Percentiles rank a stretch among this genome's conserved stretches.
Conservation (phyloP, 2,797 vertebrate species). For the Linurgus olivaceus region DNA sequence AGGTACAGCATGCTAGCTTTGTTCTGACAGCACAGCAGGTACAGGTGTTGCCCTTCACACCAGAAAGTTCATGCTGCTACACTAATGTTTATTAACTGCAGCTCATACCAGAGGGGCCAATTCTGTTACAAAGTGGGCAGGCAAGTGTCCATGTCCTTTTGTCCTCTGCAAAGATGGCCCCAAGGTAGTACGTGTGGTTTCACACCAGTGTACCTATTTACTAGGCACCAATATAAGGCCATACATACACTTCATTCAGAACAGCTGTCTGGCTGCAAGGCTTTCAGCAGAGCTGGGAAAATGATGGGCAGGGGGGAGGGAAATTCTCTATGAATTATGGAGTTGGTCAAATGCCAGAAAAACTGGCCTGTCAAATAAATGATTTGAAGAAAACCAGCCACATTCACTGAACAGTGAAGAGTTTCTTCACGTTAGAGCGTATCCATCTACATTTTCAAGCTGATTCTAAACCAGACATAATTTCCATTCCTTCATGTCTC, state of each 20-base stretch:
- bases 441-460: slow-evolving; percentile 43
- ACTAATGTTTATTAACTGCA: background rate
- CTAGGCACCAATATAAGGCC: background rate
- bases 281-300: slow-evolving; percentile 27
- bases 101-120: background rate
- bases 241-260: slow-evolving; percentile 18
- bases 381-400: slow-evolving; percentile 24
- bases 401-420: slow-evolving; percentile 31
- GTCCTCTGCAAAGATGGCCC: background rate
- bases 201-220: background rate
- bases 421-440: slow-evolving; percentile 5
- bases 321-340: slow-evolving; percentile 24
- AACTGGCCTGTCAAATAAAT: slow-evolving; percentile 39
- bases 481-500: slow-evolving; percentile 44
- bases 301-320: background rate
- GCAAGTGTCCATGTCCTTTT: background rate
- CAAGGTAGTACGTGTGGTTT: background rate
- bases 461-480: slow-evolving; percentile 35
- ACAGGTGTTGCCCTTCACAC: background rate
- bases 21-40: background rate
- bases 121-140: background rate
- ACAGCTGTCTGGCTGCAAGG: slow-evolving; percentile 22
- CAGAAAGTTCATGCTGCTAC: background rate
- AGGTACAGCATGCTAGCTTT: background rate
- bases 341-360: slow-evolving; percentile 35